Evolutionary conservation across 2,797 vertebrate species (phyloP).

Genomic region (Phrynocephalus guinanensis): DNA sequence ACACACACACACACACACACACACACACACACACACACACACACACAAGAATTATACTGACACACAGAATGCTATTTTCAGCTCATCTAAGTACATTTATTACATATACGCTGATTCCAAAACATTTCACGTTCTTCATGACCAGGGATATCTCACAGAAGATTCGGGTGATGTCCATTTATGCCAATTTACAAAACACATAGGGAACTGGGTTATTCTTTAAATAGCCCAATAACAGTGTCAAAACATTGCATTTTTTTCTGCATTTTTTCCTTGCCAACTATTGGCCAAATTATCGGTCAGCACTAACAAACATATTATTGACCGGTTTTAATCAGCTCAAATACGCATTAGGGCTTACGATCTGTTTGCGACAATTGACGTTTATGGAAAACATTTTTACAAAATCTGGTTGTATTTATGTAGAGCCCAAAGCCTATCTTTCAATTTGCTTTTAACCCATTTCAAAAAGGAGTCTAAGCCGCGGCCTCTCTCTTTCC

Average conservation of each 20-base stretch:
- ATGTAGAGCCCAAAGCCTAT: not conserved
- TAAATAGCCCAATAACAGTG: not conserved
- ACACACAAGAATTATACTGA: rapidly evolving
- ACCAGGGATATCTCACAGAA: not conserved
- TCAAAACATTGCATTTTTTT: not conserved
- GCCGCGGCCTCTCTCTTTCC: not conserved
- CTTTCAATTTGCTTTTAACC: not conserved
- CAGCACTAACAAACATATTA: not conserved
- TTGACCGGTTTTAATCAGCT: not conserved
- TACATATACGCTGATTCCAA: not conserved
- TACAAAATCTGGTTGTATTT: not conserved
- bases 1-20: no score
- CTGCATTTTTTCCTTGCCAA: no score
- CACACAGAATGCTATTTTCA: not conserved
- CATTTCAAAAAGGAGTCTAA: not conserved
- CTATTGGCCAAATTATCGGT: no score
- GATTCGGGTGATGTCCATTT: not conserved
- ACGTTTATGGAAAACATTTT: not conserved
- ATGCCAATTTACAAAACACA: not conserved
- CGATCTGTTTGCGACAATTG: not conserved
- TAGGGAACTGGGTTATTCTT: not conserved
- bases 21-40: no score
- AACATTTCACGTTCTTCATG: not conserved
- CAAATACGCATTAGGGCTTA: not conserved
- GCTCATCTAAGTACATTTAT: not conserved